Evolutionary conservation across 2,113 vertebrate species (phyloP).

Genomic region (Fregetta grallaria): DNA sequence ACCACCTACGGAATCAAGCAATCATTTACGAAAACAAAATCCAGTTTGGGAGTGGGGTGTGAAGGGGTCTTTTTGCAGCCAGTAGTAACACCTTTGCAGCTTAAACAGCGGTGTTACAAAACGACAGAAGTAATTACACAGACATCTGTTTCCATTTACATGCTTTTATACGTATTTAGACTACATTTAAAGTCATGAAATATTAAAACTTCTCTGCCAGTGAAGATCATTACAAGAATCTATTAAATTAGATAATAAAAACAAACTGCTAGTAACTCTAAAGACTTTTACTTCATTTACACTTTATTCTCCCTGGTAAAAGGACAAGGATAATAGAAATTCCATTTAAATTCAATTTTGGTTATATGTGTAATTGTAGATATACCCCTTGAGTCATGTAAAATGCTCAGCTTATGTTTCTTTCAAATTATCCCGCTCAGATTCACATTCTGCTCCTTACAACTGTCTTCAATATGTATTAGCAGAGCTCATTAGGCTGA

Average conservation of each 20-base stretch:
- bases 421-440: constrained; percentile 83
- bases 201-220: constrained; percentile 75
- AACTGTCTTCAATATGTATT: constrained; percentile 93
- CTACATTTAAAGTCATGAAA: constrained; percentile 69
- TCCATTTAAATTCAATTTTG: constrained; percentile 90
- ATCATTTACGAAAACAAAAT: not conserved
- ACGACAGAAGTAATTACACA: not conserved
- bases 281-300: constrained; percentile 92
- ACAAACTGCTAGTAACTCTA: constrained; percentile 76
- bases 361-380: constrained; percentile 93
- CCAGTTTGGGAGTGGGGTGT: not conserved
- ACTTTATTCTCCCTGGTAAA: constrained; percentile 86
- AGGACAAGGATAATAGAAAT: constrained; percentile 82
- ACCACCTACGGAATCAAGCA: not conserved
- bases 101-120: not conserved
- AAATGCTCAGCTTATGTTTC: constrained; percentile 87
- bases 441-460: constrained; percentile 79
- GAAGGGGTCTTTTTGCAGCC: not conserved
- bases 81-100: not conserved
- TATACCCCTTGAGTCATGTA: constrained; percentile 91
- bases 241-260: constrained; percentile 87
- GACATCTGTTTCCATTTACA: constrained; percentile 64
- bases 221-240: constrained; percentile 77
- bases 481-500: constrained; percentile 95
- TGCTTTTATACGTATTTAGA: constrained; percentile 55